Percentiles rank a stretch among this genome's conserved stretches.
phyloP scores from a whole-genome alignment of 2,888 invertebrate genomes.

The Latrodectus elegans region DNA sequence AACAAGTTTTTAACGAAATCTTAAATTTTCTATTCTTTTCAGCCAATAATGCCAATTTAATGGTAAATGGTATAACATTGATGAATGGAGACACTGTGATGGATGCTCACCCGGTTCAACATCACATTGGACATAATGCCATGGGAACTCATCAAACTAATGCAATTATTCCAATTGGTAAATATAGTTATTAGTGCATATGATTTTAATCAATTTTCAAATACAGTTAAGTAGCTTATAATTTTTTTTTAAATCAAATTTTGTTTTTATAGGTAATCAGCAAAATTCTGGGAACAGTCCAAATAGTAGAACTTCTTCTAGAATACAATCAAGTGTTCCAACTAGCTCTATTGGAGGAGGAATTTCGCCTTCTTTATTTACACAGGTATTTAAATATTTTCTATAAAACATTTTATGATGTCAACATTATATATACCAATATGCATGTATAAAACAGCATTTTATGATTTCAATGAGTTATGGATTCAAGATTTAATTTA shows the following conservation, averaged over 20 bases:
- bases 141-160: conserved; percentile 58
- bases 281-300: conserved; percentile 72
- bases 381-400: conserved; percentile 72
- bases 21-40: neutral
- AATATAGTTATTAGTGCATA: conserved; percentile 2
- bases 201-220: neutral
- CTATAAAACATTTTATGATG: neutral
- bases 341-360: conserved; percentile 81
- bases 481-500: too few relatives aligned
- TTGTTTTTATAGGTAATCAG: conserved; percentile 53
- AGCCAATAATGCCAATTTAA: conserved; percentile 63
- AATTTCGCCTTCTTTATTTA: conserved; percentile 82
- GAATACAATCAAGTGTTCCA: conserved; percentile 71
- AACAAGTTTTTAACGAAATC: too few relatives aligned
- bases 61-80: conserved; percentile 67
- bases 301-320: conserved; percentile 63
- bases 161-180: conserved; percentile 60
- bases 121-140: conserved; percentile 52
- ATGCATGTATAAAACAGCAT: too few relatives aligned
- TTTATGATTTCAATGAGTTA: too few relatives aligned
- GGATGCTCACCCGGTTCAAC: conserved; percentile 68
- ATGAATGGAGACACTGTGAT: conserved; percentile 68
- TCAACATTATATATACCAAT: too few relatives aligned
- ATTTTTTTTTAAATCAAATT: neutral
- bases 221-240: neutral